Percentiles rank a stretch among this genome's conserved stretches.
phyloP scores from a whole-genome alignment of 2,888 invertebrate species.

The Yponomeuta sedellus region DNA sequence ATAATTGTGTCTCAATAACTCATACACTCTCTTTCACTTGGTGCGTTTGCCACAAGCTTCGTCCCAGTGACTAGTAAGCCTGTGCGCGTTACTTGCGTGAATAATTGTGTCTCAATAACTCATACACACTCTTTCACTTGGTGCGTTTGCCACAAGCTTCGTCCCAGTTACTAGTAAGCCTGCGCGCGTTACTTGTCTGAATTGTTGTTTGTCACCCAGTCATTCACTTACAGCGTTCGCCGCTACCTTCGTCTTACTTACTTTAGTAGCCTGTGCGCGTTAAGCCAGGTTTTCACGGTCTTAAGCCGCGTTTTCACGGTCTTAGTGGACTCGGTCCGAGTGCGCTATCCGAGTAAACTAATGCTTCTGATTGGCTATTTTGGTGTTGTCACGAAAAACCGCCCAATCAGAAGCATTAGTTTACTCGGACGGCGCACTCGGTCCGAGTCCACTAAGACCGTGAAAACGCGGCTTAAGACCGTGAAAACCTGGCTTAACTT shows the following conservation, averaged over 20 bases:
- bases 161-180: conserved; percentile 56
- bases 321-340: too few relatives aligned
- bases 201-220: not conserved
- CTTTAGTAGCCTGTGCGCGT: conserved; percentile 50
- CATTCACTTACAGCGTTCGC: conserved; percentile 13
- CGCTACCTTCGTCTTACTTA: conserved; percentile 31
- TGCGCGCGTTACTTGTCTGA: conserved; percentile 48
- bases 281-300: too few relatives aligned
- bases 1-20: not conserved
- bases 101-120: not conserved
- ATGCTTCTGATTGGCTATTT: too few relatives aligned
- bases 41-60: conserved; percentile 21
- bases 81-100: conserved; percentile 44
- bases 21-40: not conserved
- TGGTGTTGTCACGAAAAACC: too few relatives aligned
- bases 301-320: too few relatives aligned
- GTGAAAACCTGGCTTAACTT: too few relatives aligned
- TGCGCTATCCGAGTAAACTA: too few relatives aligned
- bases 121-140: not conserved
- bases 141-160: conserved; percentile 21
- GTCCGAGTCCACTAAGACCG: too few relatives aligned
- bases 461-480: too few relatives aligned
- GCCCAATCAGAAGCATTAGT: too few relatives aligned
- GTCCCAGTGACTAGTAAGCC: conserved; percentile 56
- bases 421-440: too few relatives aligned